Conservation (phyloP, 2,888 invertebrate genomes). For the Lobophora halterata region DNA sequence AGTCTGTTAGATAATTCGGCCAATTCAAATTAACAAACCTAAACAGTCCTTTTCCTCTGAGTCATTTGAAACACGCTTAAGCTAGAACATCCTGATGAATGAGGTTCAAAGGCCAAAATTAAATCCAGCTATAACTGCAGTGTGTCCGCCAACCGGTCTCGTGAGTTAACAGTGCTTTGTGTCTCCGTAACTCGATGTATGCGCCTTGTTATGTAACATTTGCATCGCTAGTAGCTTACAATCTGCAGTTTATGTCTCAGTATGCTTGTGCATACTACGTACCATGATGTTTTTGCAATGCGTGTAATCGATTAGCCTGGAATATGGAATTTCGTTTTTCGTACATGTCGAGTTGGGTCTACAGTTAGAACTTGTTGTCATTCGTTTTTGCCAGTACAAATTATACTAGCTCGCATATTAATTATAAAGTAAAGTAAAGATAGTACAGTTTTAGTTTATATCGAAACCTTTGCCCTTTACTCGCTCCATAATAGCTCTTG, state of each 20-base stretch:
- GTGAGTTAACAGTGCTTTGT: conserved; percentile 43
- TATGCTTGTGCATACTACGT: too few species aligned
- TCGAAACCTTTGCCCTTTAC: conserved; percentile 6
- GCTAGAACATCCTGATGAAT: conserved; percentile 47
- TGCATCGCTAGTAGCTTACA: conserved; percentile 23
- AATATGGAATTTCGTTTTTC: too few species aligned
- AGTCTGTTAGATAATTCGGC: conserved; percentile 45
- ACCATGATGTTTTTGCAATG: too few species aligned
- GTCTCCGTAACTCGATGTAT: conserved; percentile 34
- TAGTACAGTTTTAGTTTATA: conserved; percentile 11
- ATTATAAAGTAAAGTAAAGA: too few species aligned
- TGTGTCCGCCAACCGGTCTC: conserved; percentile 46
- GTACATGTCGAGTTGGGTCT: too few species aligned
- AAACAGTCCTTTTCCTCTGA: conserved; percentile 69
- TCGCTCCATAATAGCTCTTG: conserved; percentile 18
- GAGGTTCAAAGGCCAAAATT: conserved; percentile 52
- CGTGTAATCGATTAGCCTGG: conserved; percentile 1
- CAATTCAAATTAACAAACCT: conserved; percentile 57
- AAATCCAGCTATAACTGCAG: conserved; percentile 61
- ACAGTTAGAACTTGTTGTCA: too few species aligned
- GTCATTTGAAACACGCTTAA: conserved; percentile 41
- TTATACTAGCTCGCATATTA: too few species aligned
- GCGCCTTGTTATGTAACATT: conserved; percentile 23
- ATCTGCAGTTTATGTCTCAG: conserved; percentile 11
- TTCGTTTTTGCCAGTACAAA: too few species aligned